phyloP scores from a whole-genome alignment of 2,113 vertebrate species.

The Speoplatyrhinus poulsoni region DNA sequence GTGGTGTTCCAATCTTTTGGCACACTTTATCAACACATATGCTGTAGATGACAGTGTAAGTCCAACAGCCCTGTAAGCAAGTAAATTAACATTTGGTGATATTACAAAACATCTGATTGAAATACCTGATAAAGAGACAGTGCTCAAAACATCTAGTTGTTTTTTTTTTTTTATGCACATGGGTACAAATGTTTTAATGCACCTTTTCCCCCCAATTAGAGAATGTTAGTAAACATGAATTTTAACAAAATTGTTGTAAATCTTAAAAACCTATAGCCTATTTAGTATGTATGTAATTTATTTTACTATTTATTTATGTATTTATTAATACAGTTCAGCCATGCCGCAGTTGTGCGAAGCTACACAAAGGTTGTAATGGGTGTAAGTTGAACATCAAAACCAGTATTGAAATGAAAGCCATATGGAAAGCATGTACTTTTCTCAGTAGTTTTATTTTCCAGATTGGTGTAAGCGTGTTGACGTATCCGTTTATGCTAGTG shows the following conservation, averaged over 20 bases:
- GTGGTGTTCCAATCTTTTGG: constrained; percentile 90
- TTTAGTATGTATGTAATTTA: background rate
- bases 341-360: constrained; percentile 85
- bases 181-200: no score
- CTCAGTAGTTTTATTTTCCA: constrained; percentile 50
- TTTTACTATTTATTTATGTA: constrained; percentile 23
- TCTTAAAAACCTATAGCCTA: no score
- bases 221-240: no score
- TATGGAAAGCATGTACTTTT: background rate
- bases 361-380: constrained; percentile 92
- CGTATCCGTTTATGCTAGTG: constrained; percentile 87
- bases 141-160: no score
- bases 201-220: no score
- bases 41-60: constrained; percentile 88
- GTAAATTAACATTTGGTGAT: background rate
- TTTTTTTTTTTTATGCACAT: no score
- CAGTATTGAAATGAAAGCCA: background rate
- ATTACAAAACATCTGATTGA: background rate
- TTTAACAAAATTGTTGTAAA: no score
- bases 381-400: constrained; percentile 65
- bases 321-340: constrained; percentile 79
- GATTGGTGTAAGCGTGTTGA: constrained; percentile 87
- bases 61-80: constrained; percentile 25
- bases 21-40: constrained; percentile 90
- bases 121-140: background rate